Conservation (phyloP, 2,888 invertebrate genomes). For the Altica lythri region DNA sequence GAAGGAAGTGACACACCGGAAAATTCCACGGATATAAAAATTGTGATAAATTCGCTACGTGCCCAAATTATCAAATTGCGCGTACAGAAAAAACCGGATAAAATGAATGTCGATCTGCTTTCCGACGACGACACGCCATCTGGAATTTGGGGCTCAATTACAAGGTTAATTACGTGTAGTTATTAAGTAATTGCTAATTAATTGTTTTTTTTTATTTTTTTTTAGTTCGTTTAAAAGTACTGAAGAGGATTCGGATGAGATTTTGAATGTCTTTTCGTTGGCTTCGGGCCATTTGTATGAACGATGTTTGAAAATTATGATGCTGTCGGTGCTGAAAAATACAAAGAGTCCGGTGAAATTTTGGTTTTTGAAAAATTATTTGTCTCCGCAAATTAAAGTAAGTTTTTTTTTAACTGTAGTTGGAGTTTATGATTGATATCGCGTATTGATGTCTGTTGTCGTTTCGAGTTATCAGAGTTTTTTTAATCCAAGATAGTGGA, state of each 20-base stretch:
- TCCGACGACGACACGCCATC: constrained; percentile 79
- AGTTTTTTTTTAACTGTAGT: constrained; percentile 23
- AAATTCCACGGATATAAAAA: constrained; percentile 73
- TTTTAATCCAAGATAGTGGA: too few species aligned
- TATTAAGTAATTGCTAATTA: neutral
- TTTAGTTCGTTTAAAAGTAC: constrained; percentile 65
- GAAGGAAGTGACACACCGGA: constrained; percentile 76
- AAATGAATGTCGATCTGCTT: constrained; percentile 82
- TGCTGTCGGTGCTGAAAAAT: constrained; percentile 94
- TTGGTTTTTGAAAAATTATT: constrained; percentile 99
- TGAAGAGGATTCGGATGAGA: constrained; percentile 72
- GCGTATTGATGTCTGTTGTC: too few species aligned
- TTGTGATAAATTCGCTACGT: constrained; percentile 80
- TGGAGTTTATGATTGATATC: too few species aligned
- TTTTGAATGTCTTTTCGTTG: constrained; percentile 95
- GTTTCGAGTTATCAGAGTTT: too few species aligned
- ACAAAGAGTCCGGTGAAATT: constrained; percentile 97
- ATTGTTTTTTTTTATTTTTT: constrained; percentile 15
- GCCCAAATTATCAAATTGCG: constrained; percentile 90
- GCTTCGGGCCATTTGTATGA: constrained; percentile 99
- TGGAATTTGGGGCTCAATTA: constrained; percentile 94
- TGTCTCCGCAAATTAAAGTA: constrained; percentile 94
- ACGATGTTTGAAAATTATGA: constrained; percentile 96
- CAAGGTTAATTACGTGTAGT: constrained; percentile 65
- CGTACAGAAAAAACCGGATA: constrained; percentile 90